Evolutionary conservation across 2,797 vertebrate genomes (phyloP).

Genomic region (Arctocebus calabarensis): DNA sequence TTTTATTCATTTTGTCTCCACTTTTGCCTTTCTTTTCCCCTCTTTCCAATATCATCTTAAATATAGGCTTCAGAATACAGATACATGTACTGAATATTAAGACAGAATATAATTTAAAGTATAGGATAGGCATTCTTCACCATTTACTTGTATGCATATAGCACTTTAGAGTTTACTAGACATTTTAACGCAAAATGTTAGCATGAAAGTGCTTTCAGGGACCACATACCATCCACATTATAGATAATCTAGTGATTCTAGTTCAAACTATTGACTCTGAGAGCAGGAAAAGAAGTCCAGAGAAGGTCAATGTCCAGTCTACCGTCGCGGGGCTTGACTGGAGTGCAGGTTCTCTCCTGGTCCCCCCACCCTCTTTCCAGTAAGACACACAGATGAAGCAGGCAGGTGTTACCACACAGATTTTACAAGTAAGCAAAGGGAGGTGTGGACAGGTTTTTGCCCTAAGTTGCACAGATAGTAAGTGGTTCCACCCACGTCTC

Average conservation of each 20-base stretch:
- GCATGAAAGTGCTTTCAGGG: not conserved
- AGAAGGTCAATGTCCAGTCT: not conserved
- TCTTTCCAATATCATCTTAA: conserved; percentile 11
- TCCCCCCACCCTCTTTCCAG: not conserved
- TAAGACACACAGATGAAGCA: not conserved
- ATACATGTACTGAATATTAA: not conserved
- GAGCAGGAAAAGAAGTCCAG: not conserved
- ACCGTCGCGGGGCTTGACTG: not conserved
- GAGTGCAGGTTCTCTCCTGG: not conserved
- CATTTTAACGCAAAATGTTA: not conserved
- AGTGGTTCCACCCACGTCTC: not conserved
- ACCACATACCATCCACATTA: not conserved
- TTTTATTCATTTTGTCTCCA: not conserved
- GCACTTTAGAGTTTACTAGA: conserved; percentile 3
- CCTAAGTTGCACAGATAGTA: not conserved
- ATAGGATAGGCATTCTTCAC: not conserved
- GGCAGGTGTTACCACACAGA: not conserved
- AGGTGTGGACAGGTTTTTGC: not conserved
- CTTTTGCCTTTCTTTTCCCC: not conserved
- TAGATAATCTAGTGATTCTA: not conserved
- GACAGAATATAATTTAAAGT: conserved; percentile 17
- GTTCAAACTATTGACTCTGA: not conserved
- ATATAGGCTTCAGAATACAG: not conserved
- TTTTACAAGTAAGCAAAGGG: not conserved
- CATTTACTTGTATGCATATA: not conserved